Base-by-base conservation (phyloP, 2,797 vertebrate genomes). In the Carduelis carduelis region DNA sequence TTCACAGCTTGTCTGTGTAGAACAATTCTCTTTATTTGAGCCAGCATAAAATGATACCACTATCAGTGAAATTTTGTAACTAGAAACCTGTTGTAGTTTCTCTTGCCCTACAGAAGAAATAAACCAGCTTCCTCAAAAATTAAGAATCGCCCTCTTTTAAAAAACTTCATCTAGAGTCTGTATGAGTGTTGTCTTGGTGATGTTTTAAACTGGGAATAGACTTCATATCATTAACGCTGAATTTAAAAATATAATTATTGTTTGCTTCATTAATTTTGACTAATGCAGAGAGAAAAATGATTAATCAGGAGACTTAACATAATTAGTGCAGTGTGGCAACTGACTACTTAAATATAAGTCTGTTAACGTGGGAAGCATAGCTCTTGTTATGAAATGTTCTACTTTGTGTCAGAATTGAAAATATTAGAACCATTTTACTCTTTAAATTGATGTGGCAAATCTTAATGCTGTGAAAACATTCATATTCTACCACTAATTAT, bases 261-360 rank as follows among this genome's bases (percentile, higher is more conserved):
- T 82, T 95, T 95, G 63, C 77, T 82, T 78, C 69, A 76, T 88
- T 95, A 91, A 84, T 91, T 96, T 91, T 87, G 89, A 79, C 83
- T 96, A 69, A 86, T 90, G 63, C 68, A 23, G 83, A 94, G 85
- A 87, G 72, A 83, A 95, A 94, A 91, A 93, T 94, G 66, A 93
- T 94, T 96, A 81, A 88, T 94, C 3, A 3, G 19, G 66, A 95
- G 76, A 77, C 63, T 50, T 85, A 70, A 77, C 11, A 9, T 94
- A 93, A 94, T 93, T 86, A 88, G 80, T 89, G 57, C 43, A 83
- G 41, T 50, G 47, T 95, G 56, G 37, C 61, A 71, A 87, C 88
- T 85, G 88, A 89, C 79, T 89, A n/a, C 59, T 93, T 90, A 63
- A 20, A 39, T 81, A 7, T 61, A 91, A 68, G 39, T 90, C 74